Conservation (phyloP, 2,797 vertebrate genomes). For the Myotis planiceps region DNA sequence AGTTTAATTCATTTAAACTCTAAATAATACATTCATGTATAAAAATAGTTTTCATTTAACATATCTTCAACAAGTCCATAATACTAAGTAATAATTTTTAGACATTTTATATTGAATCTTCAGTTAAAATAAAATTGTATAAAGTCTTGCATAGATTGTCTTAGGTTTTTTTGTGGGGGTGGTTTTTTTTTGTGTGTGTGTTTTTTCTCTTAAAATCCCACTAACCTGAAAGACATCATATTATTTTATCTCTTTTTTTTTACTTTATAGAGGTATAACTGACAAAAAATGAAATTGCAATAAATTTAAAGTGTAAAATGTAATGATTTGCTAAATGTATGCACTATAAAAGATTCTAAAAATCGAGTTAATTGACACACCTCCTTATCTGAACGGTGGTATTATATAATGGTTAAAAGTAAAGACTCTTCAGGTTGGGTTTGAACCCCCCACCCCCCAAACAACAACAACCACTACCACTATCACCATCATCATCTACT, state of each 20-base stretch:
- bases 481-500: no score
- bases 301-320: background rate
- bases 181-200: no score
- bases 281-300: background rate
- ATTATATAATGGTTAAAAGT: background rate
- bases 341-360: background rate
- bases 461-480: background rate
- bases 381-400: background rate
- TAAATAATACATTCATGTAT: background rate
- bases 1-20: background rate
- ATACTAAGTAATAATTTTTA: background rate
- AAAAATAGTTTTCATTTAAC: background rate
- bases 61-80: background rate
- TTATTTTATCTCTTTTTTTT: background rate
- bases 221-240: background rate
- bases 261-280: background rate
- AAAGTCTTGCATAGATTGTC: background rate
- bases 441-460: background rate
- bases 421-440: background rate
- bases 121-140: constrained; percentile 22
- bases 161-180: background rate
- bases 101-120: background rate
- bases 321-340: background rate
- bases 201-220: background rate
- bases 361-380: background rate